Evolutionary conservation across 2,797 vertebrate species (phyloP).

Genomic region (Danio tinwini): DNA sequence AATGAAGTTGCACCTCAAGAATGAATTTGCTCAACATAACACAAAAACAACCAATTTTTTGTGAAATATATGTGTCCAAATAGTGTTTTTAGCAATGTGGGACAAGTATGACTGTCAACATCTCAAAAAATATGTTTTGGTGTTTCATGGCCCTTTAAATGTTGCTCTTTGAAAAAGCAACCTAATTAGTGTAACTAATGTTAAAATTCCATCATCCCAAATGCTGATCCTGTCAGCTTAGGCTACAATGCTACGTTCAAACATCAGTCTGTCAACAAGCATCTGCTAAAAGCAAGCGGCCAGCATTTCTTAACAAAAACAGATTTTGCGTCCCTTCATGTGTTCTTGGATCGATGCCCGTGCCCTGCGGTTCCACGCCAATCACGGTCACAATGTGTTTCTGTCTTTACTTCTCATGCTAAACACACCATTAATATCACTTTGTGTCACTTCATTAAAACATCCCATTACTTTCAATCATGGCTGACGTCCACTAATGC

Average conservation of each 20-base stretch:
- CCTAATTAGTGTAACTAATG: background rate
- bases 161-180: background rate
- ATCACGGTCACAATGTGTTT: slow-evolving; percentile 53
- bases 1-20: too few species aligned
- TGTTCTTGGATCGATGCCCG: slow-evolving; percentile 6
- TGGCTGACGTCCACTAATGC: slow-evolving; percentile 65
- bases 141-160: too few species aligned
- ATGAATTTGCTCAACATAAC: too few species aligned
- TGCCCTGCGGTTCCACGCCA: slow-evolving; percentile 29
- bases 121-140: too few species aligned
- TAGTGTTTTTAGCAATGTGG: too few species aligned
- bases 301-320: slow-evolving; percentile 34
- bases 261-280: slow-evolving; percentile 29
- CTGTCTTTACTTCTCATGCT: slow-evolving; percentile 59
- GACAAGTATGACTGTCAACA: too few species aligned
- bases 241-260: background rate
- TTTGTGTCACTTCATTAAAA: slow-evolving; percentile 74
- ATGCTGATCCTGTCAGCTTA: background rate
- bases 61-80: too few species aligned
- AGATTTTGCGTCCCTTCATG: slow-evolving; percentile 7
- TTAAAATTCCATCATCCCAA: slow-evolving; percentile 14
- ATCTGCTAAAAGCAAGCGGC: slow-evolving; percentile 30
- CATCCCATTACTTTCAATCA: slow-evolving; percentile 72
- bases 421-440: slow-evolving; percentile 72
- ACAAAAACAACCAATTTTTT: too few species aligned